These are phyloP conservation scores for Trachymyrmex septentrionalis DNA, from an alignment of 1,140 invertebrate species.

Conservation along the genomic window DNA sequence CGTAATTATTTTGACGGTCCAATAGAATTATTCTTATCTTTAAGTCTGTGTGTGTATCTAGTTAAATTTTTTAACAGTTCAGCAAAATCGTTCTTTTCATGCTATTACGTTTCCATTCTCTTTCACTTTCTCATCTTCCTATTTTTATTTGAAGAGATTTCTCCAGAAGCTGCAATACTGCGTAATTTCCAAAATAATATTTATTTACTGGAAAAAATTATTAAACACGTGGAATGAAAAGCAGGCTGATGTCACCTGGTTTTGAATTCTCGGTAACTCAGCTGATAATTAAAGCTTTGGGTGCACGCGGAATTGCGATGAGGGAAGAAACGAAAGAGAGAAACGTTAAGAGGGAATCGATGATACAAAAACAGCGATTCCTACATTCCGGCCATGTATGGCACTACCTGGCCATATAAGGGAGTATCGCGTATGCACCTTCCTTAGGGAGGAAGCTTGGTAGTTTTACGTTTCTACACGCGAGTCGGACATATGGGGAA, in stretches of 20 bases:
- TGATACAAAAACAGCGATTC: constrained; percentile 85
- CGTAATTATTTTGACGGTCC: too few species aligned
- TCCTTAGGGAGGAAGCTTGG: constrained; percentile 58
- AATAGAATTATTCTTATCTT: too few species aligned
- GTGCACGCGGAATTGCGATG: constrained; percentile 52
- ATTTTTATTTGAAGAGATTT: not conserved
- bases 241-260: not conserved
- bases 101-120: not conserved
- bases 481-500: constrained; percentile 33
- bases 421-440: constrained; percentile 79
- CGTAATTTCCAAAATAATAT: not conserved
- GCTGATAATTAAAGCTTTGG: constrained; percentile 67
- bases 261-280: constrained; percentile 70
- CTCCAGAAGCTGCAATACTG: not conserved
- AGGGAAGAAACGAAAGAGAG: constrained; percentile 54
- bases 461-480: constrained; percentile 71
- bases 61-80: too few species aligned
- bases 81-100: too few species aligned
- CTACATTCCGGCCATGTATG: constrained; percentile 85
- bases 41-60: too few species aligned
- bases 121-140: not conserved
- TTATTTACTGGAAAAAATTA: not conserved
- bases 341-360: constrained; percentile 75
- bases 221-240: not conserved
- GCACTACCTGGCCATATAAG: constrained; percentile 81